Percentiles rank a stretch among this genome's conserved stretches.
These are phyloP conservation scores for Lerista edwardsae DNA, from an alignment of 2,797 vertebrate genomes.

Conservation along the genomic window DNA sequence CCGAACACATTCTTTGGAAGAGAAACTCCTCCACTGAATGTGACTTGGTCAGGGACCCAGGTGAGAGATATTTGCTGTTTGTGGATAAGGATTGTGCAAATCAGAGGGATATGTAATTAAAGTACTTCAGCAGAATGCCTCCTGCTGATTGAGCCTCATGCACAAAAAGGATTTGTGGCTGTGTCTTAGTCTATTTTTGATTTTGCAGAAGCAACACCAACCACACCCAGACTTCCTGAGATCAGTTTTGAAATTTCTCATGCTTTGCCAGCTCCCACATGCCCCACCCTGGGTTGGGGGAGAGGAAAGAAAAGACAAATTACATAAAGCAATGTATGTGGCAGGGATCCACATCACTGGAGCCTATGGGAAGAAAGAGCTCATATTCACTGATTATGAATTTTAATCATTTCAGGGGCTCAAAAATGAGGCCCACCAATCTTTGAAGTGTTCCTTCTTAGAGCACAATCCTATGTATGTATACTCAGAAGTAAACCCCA, in stretches of 20 bases:
- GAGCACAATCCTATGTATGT: no score
- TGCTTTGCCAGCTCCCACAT: neutral
- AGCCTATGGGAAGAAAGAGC: neutral
- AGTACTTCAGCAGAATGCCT: neutral
- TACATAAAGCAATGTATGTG: neutral
- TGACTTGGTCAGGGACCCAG: neutral
- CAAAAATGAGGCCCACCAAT: neutral
- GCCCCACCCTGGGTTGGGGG: neutral
- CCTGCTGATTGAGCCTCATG: neutral
- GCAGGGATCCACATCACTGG: neutral
- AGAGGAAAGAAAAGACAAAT: no score
- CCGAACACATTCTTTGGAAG: neutral
- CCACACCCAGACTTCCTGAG: conserved; percentile 21
- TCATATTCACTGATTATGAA: neutral
- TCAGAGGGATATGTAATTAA: neutral
- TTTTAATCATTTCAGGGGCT: no score
- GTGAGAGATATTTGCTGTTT: neutral
- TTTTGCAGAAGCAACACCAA: neutral
- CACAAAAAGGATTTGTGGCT: neutral
- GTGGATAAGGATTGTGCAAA: neutral
- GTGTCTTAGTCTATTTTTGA: neutral
- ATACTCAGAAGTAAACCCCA: no score
- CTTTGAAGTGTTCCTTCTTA: neutral
- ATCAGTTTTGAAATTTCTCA: conserved; percentile 10
- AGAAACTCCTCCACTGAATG: no score